These are phyloP conservation scores for Catostylus mosaicus DNA, from an alignment of 30 jellyfish, hydroid and myxozoan genomes.

Conservation along the genomic window DNA sequence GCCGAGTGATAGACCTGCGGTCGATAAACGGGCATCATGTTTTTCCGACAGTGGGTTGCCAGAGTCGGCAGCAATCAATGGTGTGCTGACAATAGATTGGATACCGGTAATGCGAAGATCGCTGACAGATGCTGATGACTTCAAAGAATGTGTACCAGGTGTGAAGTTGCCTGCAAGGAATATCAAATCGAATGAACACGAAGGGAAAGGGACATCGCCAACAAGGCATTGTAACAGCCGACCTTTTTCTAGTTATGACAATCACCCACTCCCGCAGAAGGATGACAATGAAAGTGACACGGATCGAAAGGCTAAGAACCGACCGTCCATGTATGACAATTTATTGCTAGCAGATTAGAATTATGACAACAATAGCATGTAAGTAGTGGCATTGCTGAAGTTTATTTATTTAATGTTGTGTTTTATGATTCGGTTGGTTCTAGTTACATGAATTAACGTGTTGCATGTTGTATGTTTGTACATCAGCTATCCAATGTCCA, in stretches of 20 bases:
- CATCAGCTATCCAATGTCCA: too few relatives aligned
- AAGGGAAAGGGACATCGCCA: conserved; percentile 22
- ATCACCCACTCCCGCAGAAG: conserved; percentile 61
- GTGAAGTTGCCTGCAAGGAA: conserved; percentile 6
- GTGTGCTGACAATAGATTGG: conserved; percentile 63
- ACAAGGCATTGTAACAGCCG: conserved; percentile 44
- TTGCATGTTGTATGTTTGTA: too few relatives aligned
- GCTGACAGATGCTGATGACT: conserved; percentile 34
- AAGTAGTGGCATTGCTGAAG: too few relatives aligned
- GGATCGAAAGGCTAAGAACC: conserved; percentile 35
- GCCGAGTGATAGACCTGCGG: background rate
- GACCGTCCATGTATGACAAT: conserved; percentile 70
- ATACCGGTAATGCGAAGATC: conserved; percentile 87
- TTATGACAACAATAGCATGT: too few relatives aligned
- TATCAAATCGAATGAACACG: background rate
- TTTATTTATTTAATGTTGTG: too few relatives aligned
- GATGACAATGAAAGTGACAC: background rate
- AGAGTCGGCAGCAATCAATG: conserved; percentile 6
- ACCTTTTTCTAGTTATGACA: conserved; percentile 75
- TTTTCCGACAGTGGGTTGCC: conserved; percentile 60
- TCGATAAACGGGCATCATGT: conserved; percentile 31
- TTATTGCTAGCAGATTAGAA: conserved; percentile 31
- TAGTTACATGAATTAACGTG: too few relatives aligned
- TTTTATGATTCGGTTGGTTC: too few relatives aligned
- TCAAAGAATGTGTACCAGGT: background rate